These are phyloP conservation scores for Peromyscus maniculatus DNA, from an alignment of 2,113 vertebrate genomes.

Conservation along the genomic window DNA sequence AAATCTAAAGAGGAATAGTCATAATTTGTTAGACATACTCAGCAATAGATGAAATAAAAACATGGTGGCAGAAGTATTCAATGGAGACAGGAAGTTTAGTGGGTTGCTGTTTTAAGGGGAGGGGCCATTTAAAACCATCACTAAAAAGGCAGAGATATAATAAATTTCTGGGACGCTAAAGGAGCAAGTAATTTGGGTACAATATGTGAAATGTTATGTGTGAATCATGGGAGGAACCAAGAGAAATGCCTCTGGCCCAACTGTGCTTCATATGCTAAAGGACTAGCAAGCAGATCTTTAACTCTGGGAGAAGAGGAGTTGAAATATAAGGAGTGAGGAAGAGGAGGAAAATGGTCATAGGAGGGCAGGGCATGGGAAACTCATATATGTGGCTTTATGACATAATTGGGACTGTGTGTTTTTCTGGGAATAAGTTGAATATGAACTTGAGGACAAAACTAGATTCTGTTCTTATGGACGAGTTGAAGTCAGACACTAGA, in stretches of 20 bases:
- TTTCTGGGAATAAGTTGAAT: not conserved
- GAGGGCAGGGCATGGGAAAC: not conserved
- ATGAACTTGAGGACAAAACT: not conserved
- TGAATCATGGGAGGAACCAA: not conserved
- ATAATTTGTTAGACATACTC: not conserved
- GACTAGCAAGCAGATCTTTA: not conserved
- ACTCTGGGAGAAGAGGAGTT: not conserved
- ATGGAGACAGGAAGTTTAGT: not conserved
- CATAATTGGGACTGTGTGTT: not conserved
- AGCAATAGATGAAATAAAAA: not conserved
- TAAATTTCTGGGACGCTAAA: not conserved
- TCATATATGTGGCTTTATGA: not conserved
- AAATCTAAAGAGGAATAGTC: not conserved
- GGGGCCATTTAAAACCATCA: not conserved
- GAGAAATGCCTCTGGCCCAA: not conserved
- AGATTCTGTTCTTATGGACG: not conserved
- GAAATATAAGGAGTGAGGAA: not conserved
- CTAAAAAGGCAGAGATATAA: not conserved
- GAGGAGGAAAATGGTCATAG: not conserved
- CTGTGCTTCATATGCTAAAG: not conserved
- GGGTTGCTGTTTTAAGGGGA: not conserved
- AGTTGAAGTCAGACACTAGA: not conserved
- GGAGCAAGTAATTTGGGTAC: not conserved
- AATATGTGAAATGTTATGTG: not conserved
- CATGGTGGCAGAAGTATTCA: not conserved